Evolutionary conservation across 2,113 vertebrate genomes (phyloP).

Genomic region (Anguilla rostrata): DNA sequence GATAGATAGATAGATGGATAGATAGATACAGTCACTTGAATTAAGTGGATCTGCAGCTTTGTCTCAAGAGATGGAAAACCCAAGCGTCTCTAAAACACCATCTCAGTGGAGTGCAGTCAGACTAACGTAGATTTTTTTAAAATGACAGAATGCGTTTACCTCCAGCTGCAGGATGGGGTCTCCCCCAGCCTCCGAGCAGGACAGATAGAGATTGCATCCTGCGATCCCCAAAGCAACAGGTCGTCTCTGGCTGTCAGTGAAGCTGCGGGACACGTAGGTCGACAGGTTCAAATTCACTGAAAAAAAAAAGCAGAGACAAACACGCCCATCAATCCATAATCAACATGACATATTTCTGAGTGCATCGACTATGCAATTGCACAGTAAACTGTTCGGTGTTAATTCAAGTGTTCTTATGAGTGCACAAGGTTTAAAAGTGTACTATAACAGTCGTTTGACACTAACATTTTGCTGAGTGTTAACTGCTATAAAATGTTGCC

Average conservation of each 20-base stretch:
- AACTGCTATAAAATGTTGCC: not conserved
- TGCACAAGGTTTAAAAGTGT: too few species aligned
- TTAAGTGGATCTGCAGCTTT: not conserved
- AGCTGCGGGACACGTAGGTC: constrained; percentile 39
- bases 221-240: constrained; percentile 58
- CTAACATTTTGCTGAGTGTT: not conserved
- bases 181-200: constrained; percentile 34
- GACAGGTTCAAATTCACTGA: constrained; percentile 63
- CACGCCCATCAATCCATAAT: not conserved
- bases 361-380: not conserved
- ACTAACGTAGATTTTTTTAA: not conserved
- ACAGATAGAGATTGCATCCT: constrained; percentile 56
- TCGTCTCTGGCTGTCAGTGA: not conserved
- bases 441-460: not conserved
- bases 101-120: not conserved
- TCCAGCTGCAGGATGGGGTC: constrained; percentile 57
- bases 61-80: not conserved
- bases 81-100: not conserved
- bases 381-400: not conserved
- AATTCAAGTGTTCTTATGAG: not conserved
- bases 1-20: too few species aligned
- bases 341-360: not conserved
- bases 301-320: not conserved
- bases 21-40: too few species aligned
- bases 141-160: constrained; percentile 45